Evolutionary conservation across 2,888 invertebrate genomes (phyloP).

Genomic region (Listrodromus nycthemerus): DNA sequence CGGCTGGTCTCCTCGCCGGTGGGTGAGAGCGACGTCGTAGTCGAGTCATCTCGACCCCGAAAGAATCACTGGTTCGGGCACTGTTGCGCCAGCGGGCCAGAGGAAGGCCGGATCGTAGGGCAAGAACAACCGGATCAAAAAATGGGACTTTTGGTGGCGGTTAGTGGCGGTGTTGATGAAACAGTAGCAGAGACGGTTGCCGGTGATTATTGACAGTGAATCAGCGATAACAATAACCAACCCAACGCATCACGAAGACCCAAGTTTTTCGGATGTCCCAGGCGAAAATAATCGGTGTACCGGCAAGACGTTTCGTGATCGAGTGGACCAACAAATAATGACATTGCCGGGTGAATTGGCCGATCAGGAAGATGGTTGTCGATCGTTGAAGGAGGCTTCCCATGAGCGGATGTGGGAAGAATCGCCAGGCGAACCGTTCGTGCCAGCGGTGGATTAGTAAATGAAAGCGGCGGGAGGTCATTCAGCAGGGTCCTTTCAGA

Average conservation of each 20-base stretch:
- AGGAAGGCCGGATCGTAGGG: no score
- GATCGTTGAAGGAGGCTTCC: not conserved
- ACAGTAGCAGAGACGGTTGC: not conserved
- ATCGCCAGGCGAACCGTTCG: constrained; percentile 60
- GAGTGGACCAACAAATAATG: not conserved
- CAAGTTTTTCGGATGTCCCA: no score
- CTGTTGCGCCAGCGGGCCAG: no score
- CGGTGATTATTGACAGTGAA: not conserved
- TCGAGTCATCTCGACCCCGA: not conserved
- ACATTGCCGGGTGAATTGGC: no score
- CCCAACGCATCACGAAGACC: not conserved
- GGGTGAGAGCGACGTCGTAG: not conserved
- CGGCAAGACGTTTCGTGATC: not conserved
- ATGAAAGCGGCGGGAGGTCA: constrained; percentile 12
- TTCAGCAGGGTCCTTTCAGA: constrained; percentile 3
- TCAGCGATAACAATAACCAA: not conserved
- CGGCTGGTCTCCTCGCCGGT: not conserved
- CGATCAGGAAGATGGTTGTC: not conserved
- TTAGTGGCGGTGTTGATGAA: not conserved
- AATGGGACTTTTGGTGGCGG: no score
- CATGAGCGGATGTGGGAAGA: not conserved
- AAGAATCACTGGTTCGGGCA: not conserved
- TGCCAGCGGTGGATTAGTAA: constrained; percentile 37
- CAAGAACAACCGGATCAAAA: no score
- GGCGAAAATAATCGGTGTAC: no score